Evolutionary conservation across 2,113 vertebrate species (phyloP), one percentile per base, ranked within the genome.

Genomic region (Myotis lucifugus): DNA sequence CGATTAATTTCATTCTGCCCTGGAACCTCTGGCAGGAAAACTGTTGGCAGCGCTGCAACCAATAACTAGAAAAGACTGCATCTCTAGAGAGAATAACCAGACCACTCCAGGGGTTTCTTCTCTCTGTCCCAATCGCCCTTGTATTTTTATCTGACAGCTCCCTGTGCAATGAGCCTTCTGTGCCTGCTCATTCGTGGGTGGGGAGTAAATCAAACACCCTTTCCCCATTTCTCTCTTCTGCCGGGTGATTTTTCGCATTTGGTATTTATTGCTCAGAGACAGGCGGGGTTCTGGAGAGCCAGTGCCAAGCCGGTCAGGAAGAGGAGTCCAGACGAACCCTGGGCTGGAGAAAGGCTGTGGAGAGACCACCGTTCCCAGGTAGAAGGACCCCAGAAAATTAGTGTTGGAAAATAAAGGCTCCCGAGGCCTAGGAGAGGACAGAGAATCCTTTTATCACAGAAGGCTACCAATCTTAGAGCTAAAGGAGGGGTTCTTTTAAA

Each of bases 1-100:
- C 40, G 40, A 82, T 88, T 79, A 59, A 83, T 90, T 70, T 82
- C 54, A 76, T 94, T 85, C 84, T 92, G 66, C 56, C 13, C 37
- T 34, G 48, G 32, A 94, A 40, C 78, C 0, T 85, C 19, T 56
- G 77, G 91, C 2, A 74, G 23, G 64, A 27, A 81, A 42, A 15
- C n/a, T 21, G 27, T 70, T 77, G 18, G 64, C 70, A 84, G 88
- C 88, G 21, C 42, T 59, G 56, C 52, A 66, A 46, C 85, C 48
- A 59, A 37, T 32, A n/a, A 74, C 77, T 91, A 4, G 48, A 61
- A 92, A 77, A 79, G 50, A 29, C 17, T 21, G 6, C 21, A 4
- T 46, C 61, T 77, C 40, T 61, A 46, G 61, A 93, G 32, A 70
- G 61, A 93, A 46, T 14, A 70, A 48, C 11, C 23, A 61, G 37